Base-by-base conservation (phyloP, 2,797 vertebrate genomes). In the Ctenopoma kingsleyae region DNA sequence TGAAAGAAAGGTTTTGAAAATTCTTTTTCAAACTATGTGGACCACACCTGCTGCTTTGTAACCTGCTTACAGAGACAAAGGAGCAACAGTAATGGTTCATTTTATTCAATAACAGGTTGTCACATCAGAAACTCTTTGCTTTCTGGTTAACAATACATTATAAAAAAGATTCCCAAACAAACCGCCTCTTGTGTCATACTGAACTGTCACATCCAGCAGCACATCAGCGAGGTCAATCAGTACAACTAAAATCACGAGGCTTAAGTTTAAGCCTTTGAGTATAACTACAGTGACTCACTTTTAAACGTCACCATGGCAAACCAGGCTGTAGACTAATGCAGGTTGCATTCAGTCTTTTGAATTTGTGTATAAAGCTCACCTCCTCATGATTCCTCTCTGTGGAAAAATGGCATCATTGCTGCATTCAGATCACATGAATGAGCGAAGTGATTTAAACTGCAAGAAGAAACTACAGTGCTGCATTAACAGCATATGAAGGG, bases 281-380 rank as follows among this genome's bases (percentile, higher is more conserved):
- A 36, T 11, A 43, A 58, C 2, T 30, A 16, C 0, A 32, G 17
- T 91, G 84, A 89, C 67, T 89, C 81, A 81, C 48, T 54, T 79
- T 61, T 50, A 67, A 50, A 49, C 27, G 30, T 85, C 47, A 0
- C 86, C 78, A 85, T 86, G 77, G 84, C 48, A 81, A 88, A 86
- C 5, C 57, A 43, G 60, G 49, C 74, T 40, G 71, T 48, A 58
- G 58, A 71, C 67, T 27, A 44, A 41, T 71, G 68, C 78, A 38
- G 64, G 61, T 78, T 67, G 64, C 58, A 32, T 71, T 74, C 56
- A 47, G 57, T 51, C 56, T 64, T 67, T 73, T 78, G 63, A 81
- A 76, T 71, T 25, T 43, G 44, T 4, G 48, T 20, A 77, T 52
- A 55, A 73, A 78, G 49, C 74, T 78, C 57, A 56, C 56, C 53